Conservation (phyloP, 2,113 vertebrate species). For the Plecturocebus donacophilus region DNA sequence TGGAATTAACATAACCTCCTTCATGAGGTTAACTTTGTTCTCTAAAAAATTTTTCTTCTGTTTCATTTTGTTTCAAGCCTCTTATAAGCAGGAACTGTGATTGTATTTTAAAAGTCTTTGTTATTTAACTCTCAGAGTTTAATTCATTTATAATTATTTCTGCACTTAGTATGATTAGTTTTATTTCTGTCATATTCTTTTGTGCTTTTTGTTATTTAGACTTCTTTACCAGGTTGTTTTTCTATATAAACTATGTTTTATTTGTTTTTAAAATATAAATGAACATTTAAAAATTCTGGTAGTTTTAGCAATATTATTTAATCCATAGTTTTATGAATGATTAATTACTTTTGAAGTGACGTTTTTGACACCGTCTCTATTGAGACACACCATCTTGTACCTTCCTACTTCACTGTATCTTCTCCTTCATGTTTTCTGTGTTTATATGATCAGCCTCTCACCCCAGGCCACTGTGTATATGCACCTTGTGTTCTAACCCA, state of each 20-base stretch:
- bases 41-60: not conserved
- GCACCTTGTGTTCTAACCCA: not conserved
- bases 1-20: not conserved
- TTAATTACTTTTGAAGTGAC: not conserved
- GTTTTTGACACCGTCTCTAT: not conserved
- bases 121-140: not conserved
- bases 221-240: not conserved
- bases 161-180: not conserved
- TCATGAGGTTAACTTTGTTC: not conserved
- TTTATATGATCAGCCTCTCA: not conserved
- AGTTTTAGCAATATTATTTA: not conserved
- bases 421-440: not conserved
- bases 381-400: not conserved
- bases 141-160: not conserved
- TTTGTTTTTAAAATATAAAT: not conserved
- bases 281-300: not conserved
- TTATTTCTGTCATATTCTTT: not conserved
- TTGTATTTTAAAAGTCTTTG: not conserved
- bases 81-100: not conserved
- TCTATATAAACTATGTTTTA: not conserved
- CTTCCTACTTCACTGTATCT: not conserved
- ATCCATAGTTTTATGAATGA: not conserved
- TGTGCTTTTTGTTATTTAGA: not conserved
- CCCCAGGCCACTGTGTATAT: accelerated
- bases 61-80: not conserved